Evolutionary conservation across 2,113 vertebrate genomes (phyloP).

Genomic region (Prolemur simus): DNA sequence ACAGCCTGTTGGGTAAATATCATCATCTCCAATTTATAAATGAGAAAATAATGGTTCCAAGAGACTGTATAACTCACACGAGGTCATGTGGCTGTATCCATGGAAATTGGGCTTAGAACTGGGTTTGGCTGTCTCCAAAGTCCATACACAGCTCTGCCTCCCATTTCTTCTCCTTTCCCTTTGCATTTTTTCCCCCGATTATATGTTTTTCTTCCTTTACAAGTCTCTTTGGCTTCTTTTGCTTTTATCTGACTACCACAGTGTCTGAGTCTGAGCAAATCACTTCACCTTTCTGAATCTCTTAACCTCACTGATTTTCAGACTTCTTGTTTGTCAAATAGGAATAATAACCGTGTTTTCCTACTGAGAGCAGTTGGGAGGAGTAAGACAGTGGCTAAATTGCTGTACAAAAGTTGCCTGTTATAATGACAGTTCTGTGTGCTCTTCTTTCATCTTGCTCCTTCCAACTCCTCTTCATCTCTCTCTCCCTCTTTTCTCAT

Average conservation of each 20-base stretch:
- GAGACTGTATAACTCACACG: neutral
- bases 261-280: constrained; percentile 7
- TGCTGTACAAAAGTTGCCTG: neutral
- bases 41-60: neutral
- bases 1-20: neutral
- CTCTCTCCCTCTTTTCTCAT: neutral
- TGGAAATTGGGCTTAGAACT: neutral
- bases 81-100: neutral
- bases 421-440: constrained; percentile 35
- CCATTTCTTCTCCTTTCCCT: neutral
- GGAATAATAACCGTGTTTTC: neutral
- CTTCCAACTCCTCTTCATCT: neutral
- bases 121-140: neutral
- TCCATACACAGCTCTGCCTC: neutral
- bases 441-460: neutral
- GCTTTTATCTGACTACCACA: constrained; percentile 42
- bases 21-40: constrained; percentile 12
- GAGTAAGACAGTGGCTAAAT: neutral
- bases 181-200: neutral
- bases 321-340: neutral
- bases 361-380: neutral
- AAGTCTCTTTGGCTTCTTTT: constrained; percentile 38
- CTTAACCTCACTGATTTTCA: constrained; percentile 43
- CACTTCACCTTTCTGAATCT: constrained; percentile 49
- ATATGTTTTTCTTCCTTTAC: constrained; percentile 26